These are phyloP conservation scores for Drosophila incognita DNA, from an alignment of 2,888 invertebrate species.

Conservation along the genomic window DNA sequence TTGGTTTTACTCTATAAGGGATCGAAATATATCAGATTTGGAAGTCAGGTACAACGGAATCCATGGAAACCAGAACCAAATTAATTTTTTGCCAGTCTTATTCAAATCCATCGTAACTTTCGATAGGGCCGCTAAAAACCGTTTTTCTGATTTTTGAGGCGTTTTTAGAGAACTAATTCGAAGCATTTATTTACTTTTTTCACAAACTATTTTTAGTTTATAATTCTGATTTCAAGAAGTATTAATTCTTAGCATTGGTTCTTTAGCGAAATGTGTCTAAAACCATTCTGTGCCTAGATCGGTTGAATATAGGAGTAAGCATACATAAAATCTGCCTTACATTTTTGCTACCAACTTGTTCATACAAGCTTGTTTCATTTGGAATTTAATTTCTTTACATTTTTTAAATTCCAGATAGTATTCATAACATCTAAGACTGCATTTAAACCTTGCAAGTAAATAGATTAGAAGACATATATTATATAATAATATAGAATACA, in stretches of 20 bases:
- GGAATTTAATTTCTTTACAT: not conserved
- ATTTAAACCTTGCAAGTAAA: too few species aligned
- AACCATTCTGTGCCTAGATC: not conserved
- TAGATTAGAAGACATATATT: too few species aligned
- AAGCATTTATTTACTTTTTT: too few species aligned
- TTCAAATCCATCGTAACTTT: not conserved
- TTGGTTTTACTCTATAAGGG: not conserved
- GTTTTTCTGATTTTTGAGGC: not conserved
- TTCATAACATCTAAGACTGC: too few species aligned
- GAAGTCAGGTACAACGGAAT: not conserved
- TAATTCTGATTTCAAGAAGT: not conserved
- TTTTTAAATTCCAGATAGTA: too few species aligned
- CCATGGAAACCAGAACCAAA: not conserved
- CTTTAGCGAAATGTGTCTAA: not conserved
- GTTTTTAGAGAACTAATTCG: not conserved
- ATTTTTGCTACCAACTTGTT: too few species aligned
- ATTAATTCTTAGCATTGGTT: not conserved
- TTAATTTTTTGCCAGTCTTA: not conserved
- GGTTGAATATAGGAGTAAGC: not conserved
- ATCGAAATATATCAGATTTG: not conserved
- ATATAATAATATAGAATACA: too few species aligned
- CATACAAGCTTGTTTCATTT: not conserved
- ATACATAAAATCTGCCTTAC: not conserved
- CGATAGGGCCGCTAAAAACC: not conserved
- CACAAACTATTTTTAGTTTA: not conserved